Conservation (phyloP, 2,797 vertebrate genomes). For the Lacerta agilis region DNA sequence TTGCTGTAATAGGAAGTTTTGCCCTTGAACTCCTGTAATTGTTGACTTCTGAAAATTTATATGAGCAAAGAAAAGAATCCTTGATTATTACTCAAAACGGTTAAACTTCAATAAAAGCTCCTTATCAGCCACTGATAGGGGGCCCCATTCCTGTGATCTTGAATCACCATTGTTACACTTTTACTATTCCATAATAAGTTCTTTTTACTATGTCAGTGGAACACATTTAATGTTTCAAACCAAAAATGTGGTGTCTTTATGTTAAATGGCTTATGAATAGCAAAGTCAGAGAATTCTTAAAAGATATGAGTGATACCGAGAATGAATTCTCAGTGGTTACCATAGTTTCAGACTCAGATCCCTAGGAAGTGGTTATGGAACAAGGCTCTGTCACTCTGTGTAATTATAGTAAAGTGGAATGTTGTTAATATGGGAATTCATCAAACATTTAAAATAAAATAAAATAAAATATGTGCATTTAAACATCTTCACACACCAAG, state of each 20-base stretch:
- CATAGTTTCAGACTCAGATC: slow-evolving; percentile 57
- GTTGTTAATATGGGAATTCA: slow-evolving; percentile 15
- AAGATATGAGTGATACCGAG: slow-evolving; percentile 30
- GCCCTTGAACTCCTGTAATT: not conserved
- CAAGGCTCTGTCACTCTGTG: slow-evolving; percentile 8
- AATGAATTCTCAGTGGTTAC: slow-evolving; percentile 55
- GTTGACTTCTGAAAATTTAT: not conserved
- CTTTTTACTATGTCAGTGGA: not conserved
- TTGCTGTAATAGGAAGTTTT: not conserved
- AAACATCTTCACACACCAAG: slow-evolving; percentile 21
- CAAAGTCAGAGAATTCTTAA: slow-evolving; percentile 16
- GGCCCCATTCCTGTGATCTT: not conserved
- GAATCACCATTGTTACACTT: not conserved
- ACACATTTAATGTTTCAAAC: not conserved
- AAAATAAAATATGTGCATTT: not conserved
- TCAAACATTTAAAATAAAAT: not conserved
- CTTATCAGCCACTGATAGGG: not conserved
- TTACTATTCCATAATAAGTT: not conserved
- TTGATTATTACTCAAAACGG: not conserved
- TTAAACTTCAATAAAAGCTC: not conserved
- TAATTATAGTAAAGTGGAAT: slow-evolving; percentile 24
- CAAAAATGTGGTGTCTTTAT: not conserved
- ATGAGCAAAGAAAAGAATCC: not conserved
- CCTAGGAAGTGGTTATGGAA: slow-evolving; percentile 41
- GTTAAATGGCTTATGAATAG: slow-evolving; percentile 11